A percentile compares a stretch with the other conserved stretches of the same genome.
Conservation (phyloP, 2,113 vertebrate genomes). For the Cromileptes altivelis region DNA sequence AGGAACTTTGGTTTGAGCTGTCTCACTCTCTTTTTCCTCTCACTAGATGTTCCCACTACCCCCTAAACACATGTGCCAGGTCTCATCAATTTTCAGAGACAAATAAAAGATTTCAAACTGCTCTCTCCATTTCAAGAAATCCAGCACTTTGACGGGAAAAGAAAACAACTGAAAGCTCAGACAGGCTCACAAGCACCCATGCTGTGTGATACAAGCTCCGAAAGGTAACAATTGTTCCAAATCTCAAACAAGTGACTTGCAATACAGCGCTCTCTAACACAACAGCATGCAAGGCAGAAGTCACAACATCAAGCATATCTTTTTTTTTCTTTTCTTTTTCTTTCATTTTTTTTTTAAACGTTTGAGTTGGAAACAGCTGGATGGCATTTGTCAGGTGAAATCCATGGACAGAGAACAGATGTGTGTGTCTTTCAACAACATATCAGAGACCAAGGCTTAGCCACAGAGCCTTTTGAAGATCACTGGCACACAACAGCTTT, state of each 20-base stretch:
- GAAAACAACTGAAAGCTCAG: slow-evolving; percentile 70
- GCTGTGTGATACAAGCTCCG: slow-evolving; percentile 75
- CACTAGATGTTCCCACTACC: slow-evolving; percentile 87
- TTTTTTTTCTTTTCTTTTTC: slow-evolving; percentile 25
- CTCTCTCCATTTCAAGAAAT: slow-evolving; percentile 95
- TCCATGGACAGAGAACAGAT: slow-evolving; percentile 94
- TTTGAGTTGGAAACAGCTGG: slow-evolving; percentile 90
- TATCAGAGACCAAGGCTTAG: slow-evolving; percentile 88
- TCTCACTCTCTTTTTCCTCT: slow-evolving; percentile 87
- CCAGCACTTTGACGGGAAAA: slow-evolving; percentile 80
- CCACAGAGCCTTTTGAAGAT: slow-evolving; percentile 98
- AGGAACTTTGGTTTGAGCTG: slow-evolving; percentile 92
- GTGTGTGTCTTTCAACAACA: slow-evolving; percentile 79
- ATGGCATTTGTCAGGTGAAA: slow-evolving; percentile 87
- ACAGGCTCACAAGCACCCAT: slow-evolving; percentile 80
- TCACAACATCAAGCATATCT: slow-evolving; percentile 85
- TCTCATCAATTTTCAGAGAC: slow-evolving; percentile 95
- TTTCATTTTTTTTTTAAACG: slow-evolving; percentile 50
- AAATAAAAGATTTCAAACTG: slow-evolving; percentile 91
- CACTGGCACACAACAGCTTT: slow-evolving; percentile 99
- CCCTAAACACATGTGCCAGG: slow-evolving; percentile 95
- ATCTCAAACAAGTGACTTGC: slow-evolving; percentile 85
- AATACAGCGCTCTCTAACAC: slow-evolving; percentile 89
- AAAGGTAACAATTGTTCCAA: slow-evolving; percentile 81
- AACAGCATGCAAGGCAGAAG: slow-evolving; percentile 93